Base-by-base conservation (phyloP, 2,797 vertebrate species). In the Girardinus metallicus region DNA sequence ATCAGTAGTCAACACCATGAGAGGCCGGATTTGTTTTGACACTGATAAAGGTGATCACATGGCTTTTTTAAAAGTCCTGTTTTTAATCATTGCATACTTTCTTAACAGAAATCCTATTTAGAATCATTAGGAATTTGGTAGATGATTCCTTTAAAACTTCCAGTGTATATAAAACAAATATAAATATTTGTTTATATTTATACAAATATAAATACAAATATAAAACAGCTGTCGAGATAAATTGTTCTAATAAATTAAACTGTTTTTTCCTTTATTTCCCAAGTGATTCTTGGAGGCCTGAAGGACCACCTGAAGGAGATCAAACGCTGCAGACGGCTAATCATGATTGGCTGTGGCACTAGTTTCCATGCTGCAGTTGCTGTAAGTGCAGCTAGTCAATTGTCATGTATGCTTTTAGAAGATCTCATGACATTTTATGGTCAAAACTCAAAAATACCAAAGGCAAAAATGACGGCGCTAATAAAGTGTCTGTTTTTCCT, bases 1-100 rank as follows among this genome's bases (percentile, higher is more conserved):
- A 84, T 99, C 98, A 0, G 95, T 99, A n/a, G 95, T 98, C 83
- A 99, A 99, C 90, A 99, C 98, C 0, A 98, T 99, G 98, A 97
- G 98, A 91, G 98, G 98, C 43, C 95, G 98, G 43, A 97, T 99
- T 89, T 98, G 96, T 88, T 99, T 98, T 3, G 97, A 98, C 75
- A 93, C 90, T 80, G 96, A 96, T 88, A 96, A 89, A 97, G 98
- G 98, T 99, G 73, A 90, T 1, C n/a, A 29, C 89, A 13, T 5
- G 21, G 0, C 1, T 53, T 53, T 23, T n/a, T 55, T 23, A 2
- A 4, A 36, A 21, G 16, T 39, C 34, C 18, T 10, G 15, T 21
- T 39, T 66, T 66, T 66, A 39, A 39, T 66, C 34, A 39, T 26
- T 41, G 4, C 11, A 71, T n/a, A 7, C 41, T 44, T n/a, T 44